phyloP scores from a whole-genome alignment of 2,888 invertebrate species.

The Tribolium freemani region DNA sequence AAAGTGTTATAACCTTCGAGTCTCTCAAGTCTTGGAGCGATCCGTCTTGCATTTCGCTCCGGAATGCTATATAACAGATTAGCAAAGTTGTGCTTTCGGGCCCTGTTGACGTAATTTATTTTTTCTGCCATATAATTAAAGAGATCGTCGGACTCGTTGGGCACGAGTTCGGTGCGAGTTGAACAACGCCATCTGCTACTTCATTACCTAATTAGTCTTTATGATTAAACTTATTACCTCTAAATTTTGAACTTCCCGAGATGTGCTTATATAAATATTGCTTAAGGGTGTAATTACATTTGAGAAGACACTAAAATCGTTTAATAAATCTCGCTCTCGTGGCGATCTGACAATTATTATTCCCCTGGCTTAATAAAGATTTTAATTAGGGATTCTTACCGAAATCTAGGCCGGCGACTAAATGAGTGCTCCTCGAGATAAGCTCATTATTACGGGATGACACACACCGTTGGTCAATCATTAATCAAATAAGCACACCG shows the following conservation, averaged over 20 bases:
- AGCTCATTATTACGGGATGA: conserved; percentile 52
- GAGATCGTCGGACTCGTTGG: background rate
- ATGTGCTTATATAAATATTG: conserved; percentile 45
- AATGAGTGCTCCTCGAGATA: conserved; percentile 44
- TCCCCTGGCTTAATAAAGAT: conserved; percentile 13
- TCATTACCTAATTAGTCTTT: conserved; percentile 50
- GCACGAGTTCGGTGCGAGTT: conserved; percentile 19
- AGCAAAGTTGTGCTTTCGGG: background rate
- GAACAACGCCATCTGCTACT: conserved; percentile 47
- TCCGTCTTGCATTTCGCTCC: conserved; percentile 21
- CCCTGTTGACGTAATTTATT: conserved; percentile 12
- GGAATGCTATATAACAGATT: conserved; percentile 22
- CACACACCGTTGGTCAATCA: conserved; percentile 51
- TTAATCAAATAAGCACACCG: conserved; percentile 54
- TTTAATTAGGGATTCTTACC: conserved; percentile 8
- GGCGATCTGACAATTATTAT: conserved; percentile 17
- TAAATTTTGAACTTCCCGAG: conserved; percentile 48
- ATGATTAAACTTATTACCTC: conserved; percentile 49
- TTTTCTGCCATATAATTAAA: conserved; percentile 26
- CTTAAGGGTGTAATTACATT: conserved; percentile 40
- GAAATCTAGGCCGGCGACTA: background rate
- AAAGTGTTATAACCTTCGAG: conserved; percentile 31
- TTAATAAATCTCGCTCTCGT: conserved; percentile 23
- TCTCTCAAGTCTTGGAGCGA: conserved; percentile 9
- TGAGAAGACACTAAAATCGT: conserved; percentile 21